phyloP scores from a whole-genome alignment of 1,140 invertebrate genomes.

The Pararge aegeria region DNA sequence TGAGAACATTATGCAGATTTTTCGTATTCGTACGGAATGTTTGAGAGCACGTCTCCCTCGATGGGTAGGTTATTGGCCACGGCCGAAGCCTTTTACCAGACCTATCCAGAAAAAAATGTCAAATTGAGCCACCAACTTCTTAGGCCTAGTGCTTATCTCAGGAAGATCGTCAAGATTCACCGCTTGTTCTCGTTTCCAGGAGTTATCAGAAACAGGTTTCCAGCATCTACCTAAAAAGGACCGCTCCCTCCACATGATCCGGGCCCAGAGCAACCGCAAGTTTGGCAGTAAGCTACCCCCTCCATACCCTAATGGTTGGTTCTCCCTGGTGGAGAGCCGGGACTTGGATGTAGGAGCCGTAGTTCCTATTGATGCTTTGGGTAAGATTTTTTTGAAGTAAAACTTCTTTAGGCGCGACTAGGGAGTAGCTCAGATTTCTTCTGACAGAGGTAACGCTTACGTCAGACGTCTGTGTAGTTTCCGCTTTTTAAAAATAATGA shows the following conservation, averaged over 20 bases:
- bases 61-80: not conserved
- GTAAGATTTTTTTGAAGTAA: no score
- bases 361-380: slow-evolving; percentile 84
- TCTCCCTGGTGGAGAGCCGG: slow-evolving; percentile 86
- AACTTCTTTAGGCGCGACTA: no score
- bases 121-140: no score
- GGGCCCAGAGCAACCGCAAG: slow-evolving; percentile 70
- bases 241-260: slow-evolving; percentile 69
- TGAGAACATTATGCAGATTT: no score
- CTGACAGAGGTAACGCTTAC: no score
- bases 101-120: not conserved
- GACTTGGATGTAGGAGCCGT: slow-evolving; percentile 83
- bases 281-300: slow-evolving; percentile 85
- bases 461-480: no score
- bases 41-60: not conserved
- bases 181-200: no score
- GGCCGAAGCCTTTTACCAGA: no score
- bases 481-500: no score
- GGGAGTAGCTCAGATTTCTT: no score
- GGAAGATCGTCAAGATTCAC: no score
- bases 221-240: slow-evolving; percentile 81
- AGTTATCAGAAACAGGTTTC: slow-evolving; percentile 56
- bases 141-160: no score
- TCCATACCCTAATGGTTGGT: slow-evolving; percentile 95
- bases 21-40: not conserved